Evolutionary conservation across 2,888 invertebrate species (phyloP).

Genomic region (Drosophila siamana): DNA sequence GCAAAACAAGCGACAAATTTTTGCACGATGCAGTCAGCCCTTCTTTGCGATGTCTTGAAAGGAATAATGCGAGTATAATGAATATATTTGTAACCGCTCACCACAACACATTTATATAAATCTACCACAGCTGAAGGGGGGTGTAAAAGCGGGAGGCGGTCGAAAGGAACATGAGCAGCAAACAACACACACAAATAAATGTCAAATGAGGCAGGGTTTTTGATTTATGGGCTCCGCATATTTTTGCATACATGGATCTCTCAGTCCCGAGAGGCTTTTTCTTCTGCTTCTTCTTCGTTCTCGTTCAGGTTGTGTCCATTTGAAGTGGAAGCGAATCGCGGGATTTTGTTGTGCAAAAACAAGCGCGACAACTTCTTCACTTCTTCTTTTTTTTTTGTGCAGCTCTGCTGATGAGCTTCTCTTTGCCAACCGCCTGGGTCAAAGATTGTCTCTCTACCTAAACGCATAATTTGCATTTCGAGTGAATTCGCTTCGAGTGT

Average conservation of each 20-base stretch:
- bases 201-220: conserved; percentile 61
- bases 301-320: conserved; percentile 42
- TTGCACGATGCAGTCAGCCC: conserved; percentile 46
- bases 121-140: neutral
- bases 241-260: conserved; percentile 48
- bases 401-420: neutral
- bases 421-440: conserved; percentile 31
- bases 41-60: conserved; percentile 7
- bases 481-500: conserved; percentile 29
- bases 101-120: conserved; percentile 13
- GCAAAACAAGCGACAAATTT: conserved; percentile 43
- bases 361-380: conserved; percentile 55
- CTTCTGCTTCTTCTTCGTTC: neutral
- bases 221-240: conserved; percentile 71
- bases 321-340: conserved; percentile 6
- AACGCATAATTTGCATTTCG: conserved; percentile 76
- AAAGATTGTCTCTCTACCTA: conserved; percentile 54
- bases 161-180: conserved; percentile 14
- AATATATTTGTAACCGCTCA: conserved; percentile 23
- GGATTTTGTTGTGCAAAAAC: conserved; percentile 28
- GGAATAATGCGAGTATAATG: conserved; percentile 23
- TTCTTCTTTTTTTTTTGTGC: conserved; percentile 11
- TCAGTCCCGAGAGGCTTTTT: conserved; percentile 2
- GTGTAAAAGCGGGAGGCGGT: neutral
- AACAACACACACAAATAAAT: conserved; percentile 49